Evolutionary conservation across 2,113 vertebrate genomes (phyloP).

Genomic region (Rallus limicola): DNA sequence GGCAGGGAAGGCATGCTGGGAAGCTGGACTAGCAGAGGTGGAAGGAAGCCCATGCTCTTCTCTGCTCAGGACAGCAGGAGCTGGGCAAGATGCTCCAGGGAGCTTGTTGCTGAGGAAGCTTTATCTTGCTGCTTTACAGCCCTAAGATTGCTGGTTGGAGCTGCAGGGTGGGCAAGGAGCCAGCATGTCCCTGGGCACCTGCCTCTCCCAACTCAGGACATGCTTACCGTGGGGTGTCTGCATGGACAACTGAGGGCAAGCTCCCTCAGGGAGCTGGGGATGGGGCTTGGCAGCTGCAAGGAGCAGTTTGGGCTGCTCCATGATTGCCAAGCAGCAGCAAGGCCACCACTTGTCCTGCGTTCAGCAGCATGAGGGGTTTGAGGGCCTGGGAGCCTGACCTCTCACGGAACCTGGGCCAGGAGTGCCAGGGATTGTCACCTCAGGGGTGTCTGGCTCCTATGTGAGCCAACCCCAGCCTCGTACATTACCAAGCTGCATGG

Average conservation of each 20-base stretch:
- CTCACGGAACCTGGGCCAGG: neutral
- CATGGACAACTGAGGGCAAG: neutral
- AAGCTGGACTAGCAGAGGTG: neutral
- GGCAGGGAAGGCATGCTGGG: neutral
- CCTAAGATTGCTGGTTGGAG: neutral
- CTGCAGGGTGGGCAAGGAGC: neutral
- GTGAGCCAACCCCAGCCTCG: neutral
- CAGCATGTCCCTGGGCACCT: neutral
- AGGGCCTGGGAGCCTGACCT: neutral
- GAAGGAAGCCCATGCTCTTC: neutral
- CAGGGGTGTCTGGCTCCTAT: neutral
- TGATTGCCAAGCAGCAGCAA: neutral
- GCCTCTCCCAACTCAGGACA: neutral
- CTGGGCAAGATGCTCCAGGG: neutral
- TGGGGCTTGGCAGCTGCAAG: neutral
- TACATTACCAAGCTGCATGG: neutral
- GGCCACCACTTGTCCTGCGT: neutral
- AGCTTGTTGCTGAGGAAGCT: neutral
- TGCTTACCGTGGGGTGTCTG: accelerated
- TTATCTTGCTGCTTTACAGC: conserved; percentile 25
- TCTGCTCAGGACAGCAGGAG: neutral
- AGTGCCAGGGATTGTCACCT: neutral
- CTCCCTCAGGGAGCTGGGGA: neutral
- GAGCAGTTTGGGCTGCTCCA: neutral
- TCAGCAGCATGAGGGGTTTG: neutral